A percentile compares a stretch with the other conserved stretches of the same genome.
Evolutionary conservation across 2,113 vertebrate species (phyloP).

Genomic region (Perca flavescens): DNA sequence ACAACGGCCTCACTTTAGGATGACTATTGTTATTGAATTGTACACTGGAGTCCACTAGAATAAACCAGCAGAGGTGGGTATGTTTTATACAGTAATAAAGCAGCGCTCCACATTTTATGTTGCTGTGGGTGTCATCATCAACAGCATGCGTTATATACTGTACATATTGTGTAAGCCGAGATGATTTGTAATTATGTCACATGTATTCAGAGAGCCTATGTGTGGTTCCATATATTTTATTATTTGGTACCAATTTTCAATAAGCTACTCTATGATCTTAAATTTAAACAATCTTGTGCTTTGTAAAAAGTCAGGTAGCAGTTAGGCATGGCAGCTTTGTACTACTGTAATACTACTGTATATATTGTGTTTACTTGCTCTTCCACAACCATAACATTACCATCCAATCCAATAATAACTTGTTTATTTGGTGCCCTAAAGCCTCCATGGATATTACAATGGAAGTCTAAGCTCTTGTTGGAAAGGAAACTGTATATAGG

Average conservation of each 20-base stretch:
- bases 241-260: not conserved
- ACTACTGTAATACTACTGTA: not conserved
- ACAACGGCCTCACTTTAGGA: slow-evolving; percentile 51
- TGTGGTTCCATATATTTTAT: not conserved
- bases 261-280: not conserved
- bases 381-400: slow-evolving; percentile 13
- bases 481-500: slow-evolving; percentile 25
- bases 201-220: not conserved
- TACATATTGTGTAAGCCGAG: not conserved
- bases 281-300: not conserved
- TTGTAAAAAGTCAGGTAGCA: not conserved
- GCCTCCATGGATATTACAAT: slow-evolving; percentile 8
- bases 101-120: slow-evolving; percentile 83
- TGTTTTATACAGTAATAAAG: slow-evolving; percentile 75
- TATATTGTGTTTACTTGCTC: not conserved
- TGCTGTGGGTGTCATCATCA: slow-evolving; percentile 41
- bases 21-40: slow-evolving; percentile 47
- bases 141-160: slow-evolving; percentile 12
- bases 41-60: slow-evolving; percentile 53
- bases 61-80: slow-evolving; percentile 50
- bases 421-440: slow-evolving; percentile 25
- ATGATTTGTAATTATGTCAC: slow-evolving; percentile 7
- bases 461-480: not conserved
- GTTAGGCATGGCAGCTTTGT: not conserved
- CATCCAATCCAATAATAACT: slow-evolving; percentile 12